A percentile compares a stretch with the other conserved stretches of the same genome.
These are phyloP conservation scores for Vicugna pacos DNA, from an alignment of 2,113 vertebrate species.

Conservation along the genomic window DNA sequence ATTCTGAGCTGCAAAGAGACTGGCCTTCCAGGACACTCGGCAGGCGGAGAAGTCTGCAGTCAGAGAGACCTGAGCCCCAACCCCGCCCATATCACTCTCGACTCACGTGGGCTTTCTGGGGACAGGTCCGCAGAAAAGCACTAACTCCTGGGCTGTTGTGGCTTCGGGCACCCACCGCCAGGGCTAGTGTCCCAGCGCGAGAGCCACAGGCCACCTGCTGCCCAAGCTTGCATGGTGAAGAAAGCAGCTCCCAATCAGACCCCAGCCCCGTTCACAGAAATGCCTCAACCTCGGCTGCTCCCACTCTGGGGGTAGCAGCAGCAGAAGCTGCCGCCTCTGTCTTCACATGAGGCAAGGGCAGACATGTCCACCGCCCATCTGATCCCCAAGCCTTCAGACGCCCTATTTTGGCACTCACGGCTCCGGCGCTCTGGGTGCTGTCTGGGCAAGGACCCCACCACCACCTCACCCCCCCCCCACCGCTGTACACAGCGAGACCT, in stretches of 20 bases:
- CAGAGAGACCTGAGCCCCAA: slow-evolving; percentile 88
- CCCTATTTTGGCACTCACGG: no score
- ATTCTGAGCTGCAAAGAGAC: slow-evolving; percentile 78
- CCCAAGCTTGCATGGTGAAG: accelerated
- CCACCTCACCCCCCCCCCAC: no score
- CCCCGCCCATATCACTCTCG: background rate
- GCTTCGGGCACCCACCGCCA: accelerated
- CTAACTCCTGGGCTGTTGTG: accelerated
- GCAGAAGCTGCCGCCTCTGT: background rate
- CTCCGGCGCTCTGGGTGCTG: accelerated
- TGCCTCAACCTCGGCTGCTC: accelerated
- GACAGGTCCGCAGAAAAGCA: background rate
- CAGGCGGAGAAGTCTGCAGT: slow-evolving; percentile 88
- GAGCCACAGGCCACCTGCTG: background rate
- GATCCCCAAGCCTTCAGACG: background rate
- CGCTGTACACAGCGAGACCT: background rate
- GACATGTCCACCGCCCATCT: accelerated
- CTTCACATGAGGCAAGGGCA: background rate
- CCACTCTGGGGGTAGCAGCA: accelerated
- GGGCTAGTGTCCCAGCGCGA: accelerated
- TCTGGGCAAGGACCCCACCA: background rate
- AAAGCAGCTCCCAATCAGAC: accelerated
- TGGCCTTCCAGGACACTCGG: slow-evolving; percentile 90
- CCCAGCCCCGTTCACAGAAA: background rate
- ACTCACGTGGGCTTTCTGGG: background rate